A percentile compares a stretch with the other conserved stretches of the same genome.
These are phyloP conservation scores for Dendrolimus punctatus DNA, from an alignment of 1,140 invertebrate species.

Conservation along the genomic window DNA sequence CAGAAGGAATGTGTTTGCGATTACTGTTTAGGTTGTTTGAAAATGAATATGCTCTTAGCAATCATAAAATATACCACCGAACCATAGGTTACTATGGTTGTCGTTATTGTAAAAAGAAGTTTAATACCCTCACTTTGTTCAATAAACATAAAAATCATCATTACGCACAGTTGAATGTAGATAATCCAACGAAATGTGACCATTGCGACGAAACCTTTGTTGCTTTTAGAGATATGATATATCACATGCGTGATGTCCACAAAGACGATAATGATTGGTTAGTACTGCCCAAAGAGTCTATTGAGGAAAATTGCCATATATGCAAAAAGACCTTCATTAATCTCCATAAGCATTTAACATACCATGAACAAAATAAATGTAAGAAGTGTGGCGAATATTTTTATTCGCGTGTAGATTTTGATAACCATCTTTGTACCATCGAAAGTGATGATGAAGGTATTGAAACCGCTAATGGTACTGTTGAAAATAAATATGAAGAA, in stretches of 20 bases:
- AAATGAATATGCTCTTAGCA: constrained; percentile 51
- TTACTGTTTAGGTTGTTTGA: constrained; percentile 66
- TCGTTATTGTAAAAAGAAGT: constrained; percentile 60
- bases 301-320: constrained; percentile 57
- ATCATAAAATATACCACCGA: constrained; percentile 59
- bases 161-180: constrained; percentile 46
- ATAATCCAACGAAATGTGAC: constrained; percentile 62
- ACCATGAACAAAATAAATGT: constrained; percentile 66
- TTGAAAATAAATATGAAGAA: constrained; percentile 48
- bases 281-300: constrained; percentile 47
- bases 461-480: constrained; percentile 15
- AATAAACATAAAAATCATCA: constrained; percentile 64
- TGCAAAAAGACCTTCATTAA: constrained; percentile 65
- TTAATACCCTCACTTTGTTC: constrained; percentile 49
- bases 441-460: constrained; percentile 56
- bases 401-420: constrained; percentile 47
- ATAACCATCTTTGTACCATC: constrained; percentile 59
- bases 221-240: constrained; percentile 56
- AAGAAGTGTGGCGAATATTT: constrained; percentile 67
- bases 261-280: constrained; percentile 63
- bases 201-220: constrained; percentile 66
- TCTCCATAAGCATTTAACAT: constrained; percentile 57
- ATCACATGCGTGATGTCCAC: constrained; percentile 60
- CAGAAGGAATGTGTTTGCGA: constrained; percentile 56
- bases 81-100: constrained; percentile 58